Evolutionary conservation across 2,113 vertebrate genomes (phyloP).

Genomic region (Alethe diademata): DNA sequence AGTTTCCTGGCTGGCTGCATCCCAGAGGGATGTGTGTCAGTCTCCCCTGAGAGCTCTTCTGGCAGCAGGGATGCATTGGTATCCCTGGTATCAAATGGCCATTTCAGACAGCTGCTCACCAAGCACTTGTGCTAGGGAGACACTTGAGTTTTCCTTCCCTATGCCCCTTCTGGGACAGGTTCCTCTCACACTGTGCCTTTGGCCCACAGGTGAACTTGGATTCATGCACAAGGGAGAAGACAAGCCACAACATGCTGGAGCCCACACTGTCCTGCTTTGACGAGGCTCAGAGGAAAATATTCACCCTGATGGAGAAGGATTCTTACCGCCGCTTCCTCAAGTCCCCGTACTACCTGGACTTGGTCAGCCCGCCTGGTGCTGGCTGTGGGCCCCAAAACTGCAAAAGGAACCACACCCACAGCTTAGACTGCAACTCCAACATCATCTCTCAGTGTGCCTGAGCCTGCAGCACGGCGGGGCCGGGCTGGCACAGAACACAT

Average conservation of each 20-base stretch:
- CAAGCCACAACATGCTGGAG: constrained; percentile 77
- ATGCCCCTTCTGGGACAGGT: not conserved
- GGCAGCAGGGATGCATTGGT: not conserved
- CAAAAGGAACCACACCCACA: constrained; percentile 48
- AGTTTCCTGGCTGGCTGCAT: not conserved
- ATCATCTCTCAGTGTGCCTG: constrained; percentile 68
- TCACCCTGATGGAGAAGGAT: constrained; percentile 94
- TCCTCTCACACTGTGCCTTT: not conserved
- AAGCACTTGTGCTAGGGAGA: not conserved
- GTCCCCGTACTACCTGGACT: constrained; percentile 86
- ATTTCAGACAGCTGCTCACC: not conserved
- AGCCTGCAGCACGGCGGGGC: not conserved
- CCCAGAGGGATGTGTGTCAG: not conserved
- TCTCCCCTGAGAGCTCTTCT: not conserved
- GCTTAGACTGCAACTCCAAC: constrained; percentile 66
- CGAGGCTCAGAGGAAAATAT: constrained; percentile 87
- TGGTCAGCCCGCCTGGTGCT: constrained; percentile 62
- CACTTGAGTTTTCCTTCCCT: not conserved
- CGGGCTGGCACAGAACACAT: not conserved
- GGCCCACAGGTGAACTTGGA: constrained; percentile 90
- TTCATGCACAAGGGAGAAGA: constrained; percentile 83
- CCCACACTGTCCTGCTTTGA: constrained; percentile 86
- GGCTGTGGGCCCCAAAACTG: constrained; percentile 39
- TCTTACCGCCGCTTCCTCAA: constrained; percentile 91
- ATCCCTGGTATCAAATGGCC: not conserved